Evolutionary conservation across 2,113 vertebrate species (phyloP).

Genomic region (Mobula birostris): DNA sequence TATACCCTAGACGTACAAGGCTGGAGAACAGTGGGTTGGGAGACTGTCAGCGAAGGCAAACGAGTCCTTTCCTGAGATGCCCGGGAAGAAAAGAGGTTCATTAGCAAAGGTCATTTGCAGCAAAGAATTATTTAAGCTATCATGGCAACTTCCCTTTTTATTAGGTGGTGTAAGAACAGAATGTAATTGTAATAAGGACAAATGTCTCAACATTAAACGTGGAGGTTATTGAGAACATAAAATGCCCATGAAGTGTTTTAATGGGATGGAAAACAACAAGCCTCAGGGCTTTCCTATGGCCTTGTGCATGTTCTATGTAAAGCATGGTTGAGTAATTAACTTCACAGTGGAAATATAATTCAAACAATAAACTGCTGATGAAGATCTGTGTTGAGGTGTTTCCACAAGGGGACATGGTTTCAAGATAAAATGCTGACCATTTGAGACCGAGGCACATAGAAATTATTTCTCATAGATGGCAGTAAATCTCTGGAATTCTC

Average conservation of each 20-base stretch:
- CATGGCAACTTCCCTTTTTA: conserved; percentile 3
- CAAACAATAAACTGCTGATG: not conserved
- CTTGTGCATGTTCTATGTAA: conserved; percentile 19
- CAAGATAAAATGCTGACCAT: no score
- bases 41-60: no score
- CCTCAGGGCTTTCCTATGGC: conserved; percentile 17
- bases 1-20: no score
- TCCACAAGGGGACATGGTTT: no score
- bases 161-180: conserved; percentile 33
- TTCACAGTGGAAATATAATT: not conserved
- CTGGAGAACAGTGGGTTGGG: no score
- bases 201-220: conserved; percentile 20
- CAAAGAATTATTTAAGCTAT: not conserved
- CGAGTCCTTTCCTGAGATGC: no score
- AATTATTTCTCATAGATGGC: no score
- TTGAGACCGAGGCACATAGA: no score
- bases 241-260: conserved; percentile 28
- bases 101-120: not conserved
- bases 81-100: no score
- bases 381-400: no score
- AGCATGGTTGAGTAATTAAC: conserved; percentile 34
- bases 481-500: no score
- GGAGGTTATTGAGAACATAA: conserved; percentile 28
- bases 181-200: conserved; percentile 26
- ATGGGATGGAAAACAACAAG: not conserved